Percentiles rank a stretch among this genome's conserved stretches.
These are phyloP conservation scores for Dexiosoma caninum DNA, from an alignment of 2,888 invertebrate genomes.

Conservation along the genomic window DNA sequence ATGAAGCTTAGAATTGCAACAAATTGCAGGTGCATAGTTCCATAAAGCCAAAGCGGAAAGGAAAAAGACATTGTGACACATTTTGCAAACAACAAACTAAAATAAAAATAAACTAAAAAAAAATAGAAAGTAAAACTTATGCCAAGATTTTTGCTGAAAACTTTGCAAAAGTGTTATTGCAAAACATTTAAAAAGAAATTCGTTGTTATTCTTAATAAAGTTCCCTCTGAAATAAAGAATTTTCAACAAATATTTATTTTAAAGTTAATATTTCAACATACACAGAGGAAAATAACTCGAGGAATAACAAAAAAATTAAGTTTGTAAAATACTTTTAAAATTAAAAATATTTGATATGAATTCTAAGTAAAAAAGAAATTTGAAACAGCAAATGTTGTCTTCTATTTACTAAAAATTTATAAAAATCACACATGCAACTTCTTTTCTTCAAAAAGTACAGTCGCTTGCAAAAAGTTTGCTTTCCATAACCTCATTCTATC, in stretches of 20 bases:
- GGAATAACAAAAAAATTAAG: no score
- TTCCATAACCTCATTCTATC: no score
- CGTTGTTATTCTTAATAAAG: background rate
- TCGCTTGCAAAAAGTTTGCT: no score
- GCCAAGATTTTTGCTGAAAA: constrained; percentile 43
- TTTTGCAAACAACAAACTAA: constrained; percentile 30
- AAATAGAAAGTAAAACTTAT: constrained; percentile 38
- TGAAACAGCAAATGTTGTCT: no score
- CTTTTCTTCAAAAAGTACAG: no score
- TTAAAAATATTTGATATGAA: no score
- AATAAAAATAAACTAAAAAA: constrained; percentile 12
- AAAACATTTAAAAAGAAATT: background rate
- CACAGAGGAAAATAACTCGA: background rate
- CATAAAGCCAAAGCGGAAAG: background rate
- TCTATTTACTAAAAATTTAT: no score
- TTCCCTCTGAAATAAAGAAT: background rate
- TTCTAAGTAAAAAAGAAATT: no score
- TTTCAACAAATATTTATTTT: constrained; percentile 1
- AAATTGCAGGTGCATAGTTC: constrained; percentile 66
- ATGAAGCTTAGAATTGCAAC: constrained; percentile 65
- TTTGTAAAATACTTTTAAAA: no score
- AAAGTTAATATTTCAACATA: background rate
- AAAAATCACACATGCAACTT: no score
- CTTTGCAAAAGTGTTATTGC: constrained; percentile 24
- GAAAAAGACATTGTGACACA: constrained; percentile 51